Evolutionary conservation across 2,113 vertebrate genomes (phyloP), one percentile per base, ranked within the genome.

Genomic region (Oreocharis arfaki): DNA sequence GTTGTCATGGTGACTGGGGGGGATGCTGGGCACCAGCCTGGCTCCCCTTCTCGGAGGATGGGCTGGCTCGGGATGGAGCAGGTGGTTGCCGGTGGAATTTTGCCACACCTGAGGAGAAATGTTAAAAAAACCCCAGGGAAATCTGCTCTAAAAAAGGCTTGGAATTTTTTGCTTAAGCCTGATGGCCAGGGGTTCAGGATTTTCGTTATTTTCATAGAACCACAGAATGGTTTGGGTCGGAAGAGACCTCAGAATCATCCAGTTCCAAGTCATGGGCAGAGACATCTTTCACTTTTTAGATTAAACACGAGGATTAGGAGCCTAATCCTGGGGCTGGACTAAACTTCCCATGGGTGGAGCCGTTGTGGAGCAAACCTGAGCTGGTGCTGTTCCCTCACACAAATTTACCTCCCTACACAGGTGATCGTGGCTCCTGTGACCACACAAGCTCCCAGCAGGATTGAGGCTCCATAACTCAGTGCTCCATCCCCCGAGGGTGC

Each of bases 391-490:
- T n/a, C n/a, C n/a, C n/a, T n/a, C n/a, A n/a, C n/a, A n/a, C n/a
- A n/a, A n/a, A n/a, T n/a, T n/a, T n/a, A n/a, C n/a, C n/a, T n/a
- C n/a, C n/a, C n/a, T n/a, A n/a, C n/a, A n/a, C n/a, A n/a, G n/a
- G n/a, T n/a, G n/a, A n/a, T n/a, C n/a, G n/a, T n/a, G n/a, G 2
- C 33, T 75, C 18, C 49, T 12, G 8, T 11, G 30, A 24, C 19
- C 20, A 26, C 47, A 16, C 3, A 5, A 0, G 5, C 8, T 8
- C 78, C 53, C 28, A 11, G 64, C 46, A 57, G 64, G 35, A 46
- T 0, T 7, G 33, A 22, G 41, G 46, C 37, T 90, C 46, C 52
- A 1, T 1, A 16, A 3, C 1, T 30, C 4, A 5, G 21, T 4
- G 19, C 8, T 21, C 65, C 53, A 16, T 32, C n/a, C n/a, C 4